Conservation (phyloP, 2,888 invertebrate species). For the Sialis lutaria region DNA sequence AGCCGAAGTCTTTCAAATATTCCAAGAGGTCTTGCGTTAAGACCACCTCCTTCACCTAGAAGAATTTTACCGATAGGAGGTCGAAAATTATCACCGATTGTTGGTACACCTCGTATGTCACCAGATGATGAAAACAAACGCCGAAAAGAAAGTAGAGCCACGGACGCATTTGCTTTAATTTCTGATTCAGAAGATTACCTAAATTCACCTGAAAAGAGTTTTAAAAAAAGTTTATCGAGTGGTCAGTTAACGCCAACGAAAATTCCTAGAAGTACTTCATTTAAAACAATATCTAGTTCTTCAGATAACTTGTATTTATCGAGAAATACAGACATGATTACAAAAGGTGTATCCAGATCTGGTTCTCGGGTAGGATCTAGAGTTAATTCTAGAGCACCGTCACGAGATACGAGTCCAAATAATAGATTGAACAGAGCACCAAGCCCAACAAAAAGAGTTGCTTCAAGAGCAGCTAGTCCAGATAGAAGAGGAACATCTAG, state of each 20-base stretch:
- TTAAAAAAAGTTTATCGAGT: slow-evolving; percentile 1
- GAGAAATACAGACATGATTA: background rate
- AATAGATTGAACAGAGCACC: background rate
- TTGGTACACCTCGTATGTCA: slow-evolving; percentile 4
- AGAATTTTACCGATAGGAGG: background rate
- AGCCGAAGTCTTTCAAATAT: slow-evolving; percentile 4
- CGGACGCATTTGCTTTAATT: background rate
- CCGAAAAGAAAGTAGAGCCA: background rate
- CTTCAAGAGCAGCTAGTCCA: background rate
- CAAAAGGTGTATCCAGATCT: background rate
- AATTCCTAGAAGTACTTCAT: slow-evolving; percentile 3
- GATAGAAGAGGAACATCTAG: background rate
- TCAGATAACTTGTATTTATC: background rate
- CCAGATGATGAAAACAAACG: background rate
- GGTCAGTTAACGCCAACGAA: slow-evolving; percentile 2
- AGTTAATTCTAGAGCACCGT: background rate
- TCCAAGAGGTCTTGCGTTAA: background rate
- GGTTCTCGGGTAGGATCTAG: background rate
- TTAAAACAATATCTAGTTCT: background rate
- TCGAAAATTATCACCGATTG: slow-evolving; percentile 2
- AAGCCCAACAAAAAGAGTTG: background rate
- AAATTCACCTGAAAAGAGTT: background rate
- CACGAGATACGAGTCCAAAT: background rate
- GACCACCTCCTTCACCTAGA: slow-evolving; percentile 3
- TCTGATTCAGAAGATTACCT: background rate